Evolutionary conservation across 35 echinoderm and acorn worm species (phyloP).

Genomic region (Apostichopus japonicus): DNA sequence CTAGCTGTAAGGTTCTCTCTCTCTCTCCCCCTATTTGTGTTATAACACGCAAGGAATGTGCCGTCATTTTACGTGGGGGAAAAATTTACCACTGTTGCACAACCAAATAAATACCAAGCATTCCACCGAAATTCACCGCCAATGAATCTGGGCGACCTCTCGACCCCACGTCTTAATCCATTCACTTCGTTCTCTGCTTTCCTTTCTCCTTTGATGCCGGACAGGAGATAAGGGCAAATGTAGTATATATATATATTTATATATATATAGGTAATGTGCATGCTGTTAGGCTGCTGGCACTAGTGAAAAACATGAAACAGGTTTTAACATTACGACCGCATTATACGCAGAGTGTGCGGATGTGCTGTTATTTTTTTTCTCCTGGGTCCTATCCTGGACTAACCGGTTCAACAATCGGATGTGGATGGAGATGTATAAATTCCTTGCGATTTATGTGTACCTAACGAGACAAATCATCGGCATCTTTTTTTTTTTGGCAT

Average conservation of each 20-base stretch:
- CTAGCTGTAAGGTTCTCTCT: background rate
- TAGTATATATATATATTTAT: no score
- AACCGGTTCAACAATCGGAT: no score
- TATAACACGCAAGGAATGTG: constrained; percentile 52
- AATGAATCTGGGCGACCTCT: constrained; percentile 41
- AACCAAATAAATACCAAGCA: constrained; percentile 56
- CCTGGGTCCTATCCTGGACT: no score
- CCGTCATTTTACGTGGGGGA: background rate
- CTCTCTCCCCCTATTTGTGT: constrained; percentile 9
- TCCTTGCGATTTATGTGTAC: background rate
- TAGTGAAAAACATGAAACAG: no score
- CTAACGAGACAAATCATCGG: background rate
- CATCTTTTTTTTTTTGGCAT: constrained; percentile 9
- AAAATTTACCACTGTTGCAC: constrained; percentile 59
- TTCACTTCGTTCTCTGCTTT: background rate
- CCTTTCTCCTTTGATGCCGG: background rate
- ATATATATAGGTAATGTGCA: no score
- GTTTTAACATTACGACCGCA: no score
- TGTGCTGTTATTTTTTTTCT: no score
- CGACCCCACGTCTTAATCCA: constrained; percentile 3
- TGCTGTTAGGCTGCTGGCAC: no score
- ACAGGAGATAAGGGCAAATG: background rate
- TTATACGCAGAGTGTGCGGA: no score
- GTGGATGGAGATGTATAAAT: background rate
- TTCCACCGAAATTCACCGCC: constrained; percentile 42